Base-by-base conservation (phyloP, 2,888 invertebrate species). In the Cryptosula pallasiana region DNA sequence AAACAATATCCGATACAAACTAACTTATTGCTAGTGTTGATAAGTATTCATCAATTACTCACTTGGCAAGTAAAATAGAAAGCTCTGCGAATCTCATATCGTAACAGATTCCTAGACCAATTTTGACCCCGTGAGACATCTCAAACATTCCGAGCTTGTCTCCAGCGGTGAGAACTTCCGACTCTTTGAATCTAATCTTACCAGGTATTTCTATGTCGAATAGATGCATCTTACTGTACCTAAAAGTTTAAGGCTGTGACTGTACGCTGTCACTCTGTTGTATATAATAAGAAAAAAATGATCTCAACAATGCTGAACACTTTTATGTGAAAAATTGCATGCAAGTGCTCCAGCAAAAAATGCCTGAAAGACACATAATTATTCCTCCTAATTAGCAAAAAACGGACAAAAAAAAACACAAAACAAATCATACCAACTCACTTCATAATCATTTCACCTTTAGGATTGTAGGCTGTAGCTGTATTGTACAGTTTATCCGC, bases 161-260 rank as follows among this genome's bases (percentile, higher is more conserved):
- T 0, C 96, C 97, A 0, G 92, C 87, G 27, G 89, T 88, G 0
- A 97, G 85, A 0, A 90, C 90, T 73, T 94, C 92, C 0, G 95
- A 96, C 84, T 97, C 97, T 79, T 92, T 91, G 82, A 97, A 96
- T 0, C 90, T 90, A n/a, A 96, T 92, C 81, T 92, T 91, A 57
- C 91, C 92, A 71, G 95, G 94, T 71, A 98, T 91, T 83, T 96
- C 92, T 78, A 98, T 95, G 85, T 98, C 96, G 85, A 97, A 97
- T 69, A 97, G 88, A 85, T 97, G 97, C 83, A 95, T 88, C 92
- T 93, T 83, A 54, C 82, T 83, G 76, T 32, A 55, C 70, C 72
- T n/a, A n/a, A n/a, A n/a, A n/a, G n/a, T n/a, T n/a, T n/a, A n/a
- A n/a, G n/a, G n/a, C n/a, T n/a, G n/a, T n/a, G n/a, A n/a, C n/a